Evolutionary conservation across 2,113 vertebrate genomes (phyloP), one percentile per base, ranked within the genome.

Genomic region (Sceloporus undulatus): DNA sequence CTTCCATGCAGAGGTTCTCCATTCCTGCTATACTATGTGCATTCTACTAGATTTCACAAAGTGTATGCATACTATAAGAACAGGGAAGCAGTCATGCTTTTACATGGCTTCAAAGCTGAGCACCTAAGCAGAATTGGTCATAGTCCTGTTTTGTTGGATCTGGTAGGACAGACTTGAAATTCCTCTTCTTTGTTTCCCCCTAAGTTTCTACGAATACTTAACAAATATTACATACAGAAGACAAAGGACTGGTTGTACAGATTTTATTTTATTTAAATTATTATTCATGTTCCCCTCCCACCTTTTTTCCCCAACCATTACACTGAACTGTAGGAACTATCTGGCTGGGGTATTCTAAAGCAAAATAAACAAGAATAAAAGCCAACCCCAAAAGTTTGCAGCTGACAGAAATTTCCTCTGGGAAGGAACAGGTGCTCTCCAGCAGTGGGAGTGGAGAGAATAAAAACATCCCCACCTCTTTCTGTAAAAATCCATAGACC

Each of bases 371-470:
- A 75, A 79, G 66, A 59, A 82, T 88, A 25, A 54, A 42, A 87
- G 92, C 88, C 88, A 89, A 82, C 88, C 94, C 92, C 85, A 90
- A 92, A 88, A 82, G 59, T 70, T 62, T 91, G 85, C 86, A 91
- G 91, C 89, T 94, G 89, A 90, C 0, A 0, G 92, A 83, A 96
- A 95, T 87, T 92, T 87, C 83, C 89, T 93, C 90, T 84, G 77
- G 91, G 94, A 90, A 90, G 86, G 90, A 90, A 94, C 93, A 94
- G 94, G 92, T 95, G 93, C 75, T 90, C 80, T 68, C 48, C 78
- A 88, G 89, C 71, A 79, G 19, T n/a, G 38, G 88, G 66, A 79
- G 9, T n/a, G 38, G 59, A 52, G 52, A 9, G 11, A 54, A 42
- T 73, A 84, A 62, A 88, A 59, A 62, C 0, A 40, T 65, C 10